Evolutionary conservation across 2,113 vertebrate species (phyloP), one percentile per base, ranked within the genome.

Genomic region (Baryphthengus martii): DNA sequence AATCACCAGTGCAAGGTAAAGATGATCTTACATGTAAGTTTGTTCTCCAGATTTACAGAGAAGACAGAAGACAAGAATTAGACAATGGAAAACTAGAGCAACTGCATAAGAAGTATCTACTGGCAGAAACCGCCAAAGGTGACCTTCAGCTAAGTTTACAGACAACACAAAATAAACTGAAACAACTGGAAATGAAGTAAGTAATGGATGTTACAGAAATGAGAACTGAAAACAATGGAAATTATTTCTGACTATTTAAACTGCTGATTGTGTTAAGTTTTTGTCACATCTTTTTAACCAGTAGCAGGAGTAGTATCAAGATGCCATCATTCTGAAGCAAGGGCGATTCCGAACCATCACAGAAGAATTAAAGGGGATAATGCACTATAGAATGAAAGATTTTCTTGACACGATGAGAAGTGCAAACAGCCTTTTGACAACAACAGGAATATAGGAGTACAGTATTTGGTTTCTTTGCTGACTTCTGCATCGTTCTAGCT

Each of bases 171-270:
- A 99, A 97, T 90, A 99, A 98, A 96, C 96, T 99, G 59, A 99
- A 98, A 88, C 99, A 98, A 85, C 96, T 98, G 95, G 98, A 99
- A 97, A 96, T 99, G 85, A 98, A 98, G 99, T 99, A 97, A 98
- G 99, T 97, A 76, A 66, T 39, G 62, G 49, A 53, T 77, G 47
- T 58, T 85, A 67, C 23, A 75, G 62, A 63, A 73, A 74, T 25
- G 6, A n/a, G 45, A 71, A n/a, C 20, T 29, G 39, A 75, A 78
- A 75, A 33, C 21, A 45, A 3, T 33, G 17, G 52, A 59, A 85
- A 29, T 49, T 14, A 40, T 47, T 80, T 77, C 68, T 71, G 28
- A 15, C 35, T 79, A 17, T 56, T 59, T 31, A 40, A 89, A 62
- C 33, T 74, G 21, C 40, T 76, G 17, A 44, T 9, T 53, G 23